Conservation (phyloP, 2,888 invertebrate species). For the Eutolmus rufibarbis region DNA sequence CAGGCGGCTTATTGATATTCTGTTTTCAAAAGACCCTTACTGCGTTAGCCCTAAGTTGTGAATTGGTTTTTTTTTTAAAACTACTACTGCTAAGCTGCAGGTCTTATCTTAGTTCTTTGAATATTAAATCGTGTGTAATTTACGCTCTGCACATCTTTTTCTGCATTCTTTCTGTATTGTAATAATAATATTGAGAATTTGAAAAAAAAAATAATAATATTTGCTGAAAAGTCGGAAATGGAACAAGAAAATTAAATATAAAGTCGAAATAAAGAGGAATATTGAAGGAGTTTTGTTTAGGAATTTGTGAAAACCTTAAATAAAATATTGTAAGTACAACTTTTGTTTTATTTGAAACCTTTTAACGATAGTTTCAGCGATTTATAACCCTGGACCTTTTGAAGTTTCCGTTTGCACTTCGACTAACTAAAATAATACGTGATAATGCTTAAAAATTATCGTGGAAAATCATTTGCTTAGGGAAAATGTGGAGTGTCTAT, state of each 20-base stretch:
- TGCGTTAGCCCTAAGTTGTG: background rate
- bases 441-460: no score
- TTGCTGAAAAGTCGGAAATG: background rate
- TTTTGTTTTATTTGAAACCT: background rate
- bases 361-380: background rate
- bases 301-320: background rate
- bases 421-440: background rate
- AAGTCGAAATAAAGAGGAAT: background rate
- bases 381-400: background rate
- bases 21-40: background rate
- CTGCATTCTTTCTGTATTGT: background rate
- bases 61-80: background rate
- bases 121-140: background rate
- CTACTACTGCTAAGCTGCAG: background rate
- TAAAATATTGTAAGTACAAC: background rate
- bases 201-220: background rate
- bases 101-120: background rate
- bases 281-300: background rate
- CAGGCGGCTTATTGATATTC: background rate
- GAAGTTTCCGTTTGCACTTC: background rate
- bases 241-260: background rate
- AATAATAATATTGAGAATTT: background rate
- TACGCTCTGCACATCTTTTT: background rate
- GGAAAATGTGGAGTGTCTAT: background rate
- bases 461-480: no score